Percentiles rank a stretch among this genome's conserved stretches.
Evolutionary conservation across 2,888 invertebrate species (phyloP).

Genomic region (Ectropis crepuscularia): DNA sequence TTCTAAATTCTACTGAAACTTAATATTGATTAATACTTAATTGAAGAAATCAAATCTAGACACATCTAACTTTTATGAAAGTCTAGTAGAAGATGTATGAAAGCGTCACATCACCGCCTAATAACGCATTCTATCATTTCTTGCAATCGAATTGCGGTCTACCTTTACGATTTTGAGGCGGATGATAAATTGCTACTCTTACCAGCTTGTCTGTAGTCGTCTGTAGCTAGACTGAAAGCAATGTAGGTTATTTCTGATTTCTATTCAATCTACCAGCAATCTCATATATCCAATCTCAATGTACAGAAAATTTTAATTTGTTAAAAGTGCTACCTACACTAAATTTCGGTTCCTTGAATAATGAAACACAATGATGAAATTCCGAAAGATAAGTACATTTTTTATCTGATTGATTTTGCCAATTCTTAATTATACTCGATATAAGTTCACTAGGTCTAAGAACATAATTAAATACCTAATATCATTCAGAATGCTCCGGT

Average conservation of each 20-base stretch:
- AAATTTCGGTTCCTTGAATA: too few species aligned
- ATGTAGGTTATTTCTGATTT: slow-evolving; percentile 32
- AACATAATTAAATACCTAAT: too few species aligned
- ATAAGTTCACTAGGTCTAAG: too few species aligned
- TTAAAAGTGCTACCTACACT: too few species aligned
- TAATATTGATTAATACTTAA: too few species aligned
- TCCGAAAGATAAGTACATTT: too few species aligned
- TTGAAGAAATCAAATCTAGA: neutral
- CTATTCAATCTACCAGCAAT: slow-evolving; percentile 18
- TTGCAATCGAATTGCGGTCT: slow-evolving; percentile 68
- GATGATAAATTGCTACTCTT: slow-evolving; percentile 60
- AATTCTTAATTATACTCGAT: too few species aligned
- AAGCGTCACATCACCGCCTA: slow-evolving; percentile 60
- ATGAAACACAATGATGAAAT: too few species aligned
- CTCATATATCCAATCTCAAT: neutral
- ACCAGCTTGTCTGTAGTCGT: slow-evolving; percentile 35
- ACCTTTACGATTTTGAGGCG: slow-evolving; percentile 63
- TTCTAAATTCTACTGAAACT: too few species aligned
- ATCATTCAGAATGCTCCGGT: too few species aligned
- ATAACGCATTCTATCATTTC: slow-evolving; percentile 64
- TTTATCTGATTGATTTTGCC: too few species aligned
- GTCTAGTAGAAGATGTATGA: slow-evolving; percentile 63
- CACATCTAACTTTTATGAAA: slow-evolving; percentile 48
- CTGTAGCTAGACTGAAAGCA: slow-evolving; percentile 19
- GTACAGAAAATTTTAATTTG: slow-evolving; percentile 11